These are phyloP conservation scores for Leptinotarsa peninsularis DNA, from an alignment of 2,888 invertebrate species.

Conservation along the genomic window DNA sequence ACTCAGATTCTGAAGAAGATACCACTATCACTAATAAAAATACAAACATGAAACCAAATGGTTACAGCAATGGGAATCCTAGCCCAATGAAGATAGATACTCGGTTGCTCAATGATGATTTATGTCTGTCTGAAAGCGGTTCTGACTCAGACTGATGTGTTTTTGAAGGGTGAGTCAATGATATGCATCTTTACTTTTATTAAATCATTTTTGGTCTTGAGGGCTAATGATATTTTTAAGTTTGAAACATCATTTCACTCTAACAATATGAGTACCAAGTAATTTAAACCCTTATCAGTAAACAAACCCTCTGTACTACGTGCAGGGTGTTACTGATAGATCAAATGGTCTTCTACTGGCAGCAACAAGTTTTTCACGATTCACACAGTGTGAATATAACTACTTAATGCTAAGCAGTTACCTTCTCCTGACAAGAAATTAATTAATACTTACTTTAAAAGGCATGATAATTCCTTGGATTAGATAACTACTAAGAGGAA, in stretches of 20 bases:
- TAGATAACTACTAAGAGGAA: background rate
- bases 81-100: conserved; percentile 62
- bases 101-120: conserved; percentile 83
- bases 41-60: conserved; percentile 57
- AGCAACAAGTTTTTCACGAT: no score
- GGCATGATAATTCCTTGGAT: background rate
- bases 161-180: conserved; percentile 21
- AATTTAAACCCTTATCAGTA: background rate
- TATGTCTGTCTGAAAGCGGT: conserved; percentile 88
- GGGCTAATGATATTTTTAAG: no score
- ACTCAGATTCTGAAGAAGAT: conserved; percentile 61
- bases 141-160: conserved; percentile 70
- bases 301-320: no score
- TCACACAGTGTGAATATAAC: no score
- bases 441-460: no score
- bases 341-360: no score
- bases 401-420: no score
- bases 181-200: background rate
- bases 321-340: no score
- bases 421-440: no score
- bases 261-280: no score
- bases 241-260: no score
- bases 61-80: conserved; percentile 64
- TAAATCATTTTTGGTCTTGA: background rate
- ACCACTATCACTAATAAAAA: conserved; percentile 36